Evolutionary conservation across 2,797 vertebrate species (phyloP), one percentile per base, ranked within the genome.

Genomic region (Siniperca scherzeri): DNA sequence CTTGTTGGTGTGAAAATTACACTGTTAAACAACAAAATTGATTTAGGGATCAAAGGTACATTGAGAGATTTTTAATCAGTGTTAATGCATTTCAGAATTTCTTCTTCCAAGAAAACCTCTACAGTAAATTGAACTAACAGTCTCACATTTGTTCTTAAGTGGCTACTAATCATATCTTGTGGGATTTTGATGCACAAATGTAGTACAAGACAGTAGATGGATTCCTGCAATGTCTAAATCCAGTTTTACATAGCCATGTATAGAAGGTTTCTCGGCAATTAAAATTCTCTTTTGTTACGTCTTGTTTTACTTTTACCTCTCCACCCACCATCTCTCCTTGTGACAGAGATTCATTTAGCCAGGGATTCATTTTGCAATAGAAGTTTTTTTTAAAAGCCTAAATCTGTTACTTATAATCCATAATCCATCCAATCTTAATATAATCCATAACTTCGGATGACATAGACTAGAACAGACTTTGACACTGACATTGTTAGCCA

Each of bases 1-100:
- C 3, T n/a, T 21, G 36, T 30, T 33, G 33, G 21, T 57, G 36
- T 62, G 36, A 25, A 69, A 65, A 46, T 22, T 4, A 52, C 13
- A 25, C 27, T 17, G 30, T 42, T n/a, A 44, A 42, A n/a, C 38
- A 77, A 36, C 42, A 42, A 50, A 42, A 60, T 70, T 57, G 40
- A 57, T 78, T 60, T 7, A 1, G 55, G 42, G 40, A 67, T 52
- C 5, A 21, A 52, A 73, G 68, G 13, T 64, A 7, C 62, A 25
- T 17, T 5, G 25, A 68, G 17, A 55, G 25, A 27, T 64, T 48
- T 65, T 10, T 30, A 38, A 56, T 57, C 17, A 17, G 42, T 25
- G 30, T 62, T 62, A 30, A 76, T 67, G 69, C 21, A 36, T 61
- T 61, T 77, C 55, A 50, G 38, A 46, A 27, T 30, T 53, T 62